Evolutionary conservation across 2,797 vertebrate species (phyloP).

Genomic region (Molossus alvarezi): DNA sequence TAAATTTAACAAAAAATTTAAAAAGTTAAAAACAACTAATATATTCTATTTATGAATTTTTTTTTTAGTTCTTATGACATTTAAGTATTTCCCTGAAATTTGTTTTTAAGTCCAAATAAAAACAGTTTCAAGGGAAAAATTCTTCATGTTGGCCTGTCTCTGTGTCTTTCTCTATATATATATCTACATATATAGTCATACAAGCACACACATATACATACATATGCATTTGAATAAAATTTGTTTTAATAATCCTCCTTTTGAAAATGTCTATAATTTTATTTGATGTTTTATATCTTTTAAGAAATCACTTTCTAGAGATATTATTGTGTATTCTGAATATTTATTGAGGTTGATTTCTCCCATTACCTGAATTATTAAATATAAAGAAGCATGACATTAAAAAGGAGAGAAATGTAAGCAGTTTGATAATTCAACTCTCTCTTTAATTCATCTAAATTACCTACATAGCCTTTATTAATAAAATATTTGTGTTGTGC

Average conservation of each 20-base stretch:
- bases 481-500: background rate
- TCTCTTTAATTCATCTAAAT: background rate
- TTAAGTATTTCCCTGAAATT: background rate
- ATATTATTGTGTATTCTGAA: background rate
- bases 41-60: background rate
- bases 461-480: background rate
- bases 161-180: background rate
- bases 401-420: background rate
- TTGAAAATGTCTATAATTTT: background rate
- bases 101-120: background rate
- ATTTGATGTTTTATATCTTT: background rate
- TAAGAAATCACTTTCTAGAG: background rate
- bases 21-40: background rate
- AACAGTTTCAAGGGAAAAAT: background rate
- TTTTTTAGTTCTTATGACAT: background rate
- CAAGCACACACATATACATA: background rate
- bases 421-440: background rate
- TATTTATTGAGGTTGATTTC: background rate
- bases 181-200: background rate
- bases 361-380: background rate
- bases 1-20: background rate
- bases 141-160: background rate
- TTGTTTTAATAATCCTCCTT: background rate
- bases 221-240: background rate
- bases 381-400: background rate